Evolutionary conservation across 23 tunicate species (phyloP).

Genomic region (Halocynthia aurantium): DNA sequence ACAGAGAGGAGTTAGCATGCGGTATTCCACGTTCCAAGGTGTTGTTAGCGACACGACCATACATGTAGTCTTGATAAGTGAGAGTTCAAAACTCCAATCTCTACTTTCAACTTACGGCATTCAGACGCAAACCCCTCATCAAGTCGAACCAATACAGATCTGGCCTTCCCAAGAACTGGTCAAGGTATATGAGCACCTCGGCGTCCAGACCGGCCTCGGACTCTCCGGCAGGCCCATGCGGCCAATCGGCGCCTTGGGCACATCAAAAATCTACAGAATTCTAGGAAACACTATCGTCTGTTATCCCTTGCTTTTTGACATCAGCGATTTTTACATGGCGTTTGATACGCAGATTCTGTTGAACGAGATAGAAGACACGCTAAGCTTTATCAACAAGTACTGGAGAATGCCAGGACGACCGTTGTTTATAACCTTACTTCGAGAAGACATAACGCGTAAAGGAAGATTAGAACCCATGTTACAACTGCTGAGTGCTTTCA

Average conservation of each 20-base stretch:
- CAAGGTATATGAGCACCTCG: slow-evolving; percentile 71
- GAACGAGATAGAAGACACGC: slow-evolving; percentile 66
- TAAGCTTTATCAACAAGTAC: slow-evolving; percentile 71
- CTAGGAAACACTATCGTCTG: slow-evolving; percentile 84
- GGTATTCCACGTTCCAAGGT: slow-evolving; percentile 74
- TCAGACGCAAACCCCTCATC: slow-evolving; percentile 67
- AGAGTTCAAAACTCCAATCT: slow-evolving; percentile 63
- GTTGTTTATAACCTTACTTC: slow-evolving; percentile 61
- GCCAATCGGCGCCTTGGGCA: slow-evolving; percentile 87
- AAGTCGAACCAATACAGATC: slow-evolving; percentile 85
- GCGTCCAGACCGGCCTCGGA: slow-evolving; percentile 52
- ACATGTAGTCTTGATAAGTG: slow-evolving; percentile 78
- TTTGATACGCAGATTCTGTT: slow-evolving; percentile 84
- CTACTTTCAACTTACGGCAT: slow-evolving; percentile 78
- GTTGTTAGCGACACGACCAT: slow-evolving; percentile 64
- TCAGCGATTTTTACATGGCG: slow-evolving; percentile 95
- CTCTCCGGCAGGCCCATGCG: slow-evolving; percentile 89
- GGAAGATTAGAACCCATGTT: slow-evolving; percentile 60
- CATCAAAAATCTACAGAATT: slow-evolving; percentile 77
- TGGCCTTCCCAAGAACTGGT: slow-evolving; percentile 95
- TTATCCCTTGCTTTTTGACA: slow-evolving; percentile 89
- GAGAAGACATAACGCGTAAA: slow-evolving; percentile 73
- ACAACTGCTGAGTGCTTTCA: slow-evolving; percentile 75
- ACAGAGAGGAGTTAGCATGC: slow-evolving; percentile 72
- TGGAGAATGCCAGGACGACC: slow-evolving; percentile 81